phyloP scores from a whole-genome alignment of 2,888 invertebrate genomes.

The Ceramica pisi region DNA sequence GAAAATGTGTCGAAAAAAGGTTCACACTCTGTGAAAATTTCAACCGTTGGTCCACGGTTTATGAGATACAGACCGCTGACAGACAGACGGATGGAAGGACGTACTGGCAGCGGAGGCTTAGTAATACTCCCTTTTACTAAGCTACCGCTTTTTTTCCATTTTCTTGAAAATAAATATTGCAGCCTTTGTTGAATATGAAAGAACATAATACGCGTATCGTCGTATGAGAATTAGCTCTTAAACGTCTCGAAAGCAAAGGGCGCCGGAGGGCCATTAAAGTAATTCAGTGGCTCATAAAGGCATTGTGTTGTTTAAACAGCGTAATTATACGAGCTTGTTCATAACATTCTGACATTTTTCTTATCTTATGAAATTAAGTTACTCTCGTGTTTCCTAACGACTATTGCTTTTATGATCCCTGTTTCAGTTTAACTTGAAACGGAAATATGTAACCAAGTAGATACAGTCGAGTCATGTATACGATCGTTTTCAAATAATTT shows the following conservation, averaged over 20 bases:
- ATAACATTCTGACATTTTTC: slow-evolving; percentile 67
- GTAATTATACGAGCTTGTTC: slow-evolving; percentile 67
- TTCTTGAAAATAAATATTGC: not conserved
- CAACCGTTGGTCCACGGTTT: no score
- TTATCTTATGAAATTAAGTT: slow-evolving; percentile 68
- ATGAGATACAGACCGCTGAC: no score
- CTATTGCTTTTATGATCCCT: slow-evolving; percentile 59
- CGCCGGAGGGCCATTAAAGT: slow-evolving; percentile 55
- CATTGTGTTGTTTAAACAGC: slow-evolving; percentile 66
- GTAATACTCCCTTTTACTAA: no score
- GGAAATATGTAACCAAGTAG: slow-evolving; percentile 4
- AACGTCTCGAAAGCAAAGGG: slow-evolving; percentile 50
- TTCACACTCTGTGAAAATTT: no score
- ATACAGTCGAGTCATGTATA: not conserved
- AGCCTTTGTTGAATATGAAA: not conserved
- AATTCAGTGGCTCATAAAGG: slow-evolving; percentile 67
- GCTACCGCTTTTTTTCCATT: no score
- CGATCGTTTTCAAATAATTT: not conserved
- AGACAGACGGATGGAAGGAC: no score
- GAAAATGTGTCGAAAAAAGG: no score
- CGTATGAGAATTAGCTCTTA: slow-evolving; percentile 50
- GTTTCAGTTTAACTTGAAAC: slow-evolving; percentile 38
- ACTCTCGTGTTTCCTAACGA: slow-evolving; percentile 66
- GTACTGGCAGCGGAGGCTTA: no score
- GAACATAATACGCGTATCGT: slow-evolving; percentile 22